Evolutionary conservation across 2,113 vertebrate species (phyloP).

Genomic region (Herpetotheres cachinnans): DNA sequence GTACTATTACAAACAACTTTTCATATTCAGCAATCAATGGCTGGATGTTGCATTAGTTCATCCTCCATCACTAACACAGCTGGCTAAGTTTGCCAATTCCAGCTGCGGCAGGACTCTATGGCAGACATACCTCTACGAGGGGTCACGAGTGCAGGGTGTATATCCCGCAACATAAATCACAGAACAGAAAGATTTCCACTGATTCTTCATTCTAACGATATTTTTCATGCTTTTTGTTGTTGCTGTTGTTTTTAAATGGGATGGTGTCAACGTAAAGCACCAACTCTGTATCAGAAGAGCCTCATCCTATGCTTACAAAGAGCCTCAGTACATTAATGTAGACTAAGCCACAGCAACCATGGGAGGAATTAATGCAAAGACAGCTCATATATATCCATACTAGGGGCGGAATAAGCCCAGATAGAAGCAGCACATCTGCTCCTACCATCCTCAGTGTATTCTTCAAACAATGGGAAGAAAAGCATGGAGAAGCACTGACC

Average conservation of each 20-base stretch:
- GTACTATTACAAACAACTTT: neutral
- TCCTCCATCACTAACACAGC: neutral
- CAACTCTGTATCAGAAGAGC: neutral
- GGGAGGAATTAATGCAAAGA: neutral
- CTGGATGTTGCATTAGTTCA: neutral
- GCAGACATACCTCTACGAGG: neutral
- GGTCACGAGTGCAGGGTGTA: neutral
- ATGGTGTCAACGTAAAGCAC: neutral
- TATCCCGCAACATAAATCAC: neutral
- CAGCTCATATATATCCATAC: neutral
- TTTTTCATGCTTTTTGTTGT: neutral
- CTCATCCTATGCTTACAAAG: neutral
- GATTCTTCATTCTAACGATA: neutral
- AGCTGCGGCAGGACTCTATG: neutral
- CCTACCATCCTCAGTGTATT: constrained; percentile 49
- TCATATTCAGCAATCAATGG: neutral
- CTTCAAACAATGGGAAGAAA: constrained; percentile 63
- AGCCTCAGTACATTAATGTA: neutral
- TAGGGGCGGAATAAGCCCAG: neutral
- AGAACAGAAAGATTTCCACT: neutral
- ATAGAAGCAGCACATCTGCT: constrained; percentile 63
- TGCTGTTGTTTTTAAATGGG: neutral
- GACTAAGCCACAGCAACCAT: neutral
- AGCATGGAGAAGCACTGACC: constrained; percentile 59
- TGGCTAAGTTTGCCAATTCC: neutral